phyloP scores from a whole-genome alignment of 2,888 invertebrate species.

The Holacanthella duospinosa region DNA sequence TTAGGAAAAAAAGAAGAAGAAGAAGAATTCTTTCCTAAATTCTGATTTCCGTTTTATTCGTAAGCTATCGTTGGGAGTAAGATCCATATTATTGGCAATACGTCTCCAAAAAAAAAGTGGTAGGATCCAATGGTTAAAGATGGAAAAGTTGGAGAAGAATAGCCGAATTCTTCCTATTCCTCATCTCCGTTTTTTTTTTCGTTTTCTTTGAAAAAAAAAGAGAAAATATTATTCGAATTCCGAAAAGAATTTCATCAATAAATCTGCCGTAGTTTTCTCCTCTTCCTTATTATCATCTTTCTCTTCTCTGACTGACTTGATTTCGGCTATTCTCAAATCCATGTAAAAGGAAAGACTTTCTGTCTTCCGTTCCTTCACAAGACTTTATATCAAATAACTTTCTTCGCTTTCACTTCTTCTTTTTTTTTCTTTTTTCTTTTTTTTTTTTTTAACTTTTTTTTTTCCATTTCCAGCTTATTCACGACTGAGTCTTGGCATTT shows the following conservation, averaged over 20 bases:
- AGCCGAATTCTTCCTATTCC: conserved; percentile 18
- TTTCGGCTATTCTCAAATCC: neutral
- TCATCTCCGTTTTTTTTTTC: neutral
- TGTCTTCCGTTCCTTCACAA: conserved; percentile 8
- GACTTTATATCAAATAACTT: conserved; percentile 22
- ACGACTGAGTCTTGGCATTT: conserved; percentile 2
- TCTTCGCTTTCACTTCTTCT: neutral
- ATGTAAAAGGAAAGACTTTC: neutral
- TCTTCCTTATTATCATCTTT: conserved; percentile 13
- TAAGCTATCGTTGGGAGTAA: too few relatives aligned
- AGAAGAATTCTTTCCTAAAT: neutral
- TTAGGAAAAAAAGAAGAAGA: too few relatives aligned
- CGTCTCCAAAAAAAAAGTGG: neutral
- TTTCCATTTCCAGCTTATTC: conserved; percentile 10
- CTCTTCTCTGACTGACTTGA: conserved; percentile 7
- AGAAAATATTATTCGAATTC: conserved; percentile 38
- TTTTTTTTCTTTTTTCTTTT: conserved; percentile 4
- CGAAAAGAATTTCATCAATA: conserved; percentile 38
- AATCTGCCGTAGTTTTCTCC: conserved; percentile 37
- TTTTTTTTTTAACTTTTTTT: conserved; percentile 4
- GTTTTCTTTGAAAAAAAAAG: neutral
- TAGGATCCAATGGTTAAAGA: neutral
- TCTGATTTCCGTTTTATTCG: conserved; percentile 6
- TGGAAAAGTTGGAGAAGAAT: conserved; percentile 6
- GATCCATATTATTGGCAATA: too few relatives aligned